Evolutionary conservation across 2,888 invertebrate species (phyloP).

Genomic region (Eurois occulta): DNA sequence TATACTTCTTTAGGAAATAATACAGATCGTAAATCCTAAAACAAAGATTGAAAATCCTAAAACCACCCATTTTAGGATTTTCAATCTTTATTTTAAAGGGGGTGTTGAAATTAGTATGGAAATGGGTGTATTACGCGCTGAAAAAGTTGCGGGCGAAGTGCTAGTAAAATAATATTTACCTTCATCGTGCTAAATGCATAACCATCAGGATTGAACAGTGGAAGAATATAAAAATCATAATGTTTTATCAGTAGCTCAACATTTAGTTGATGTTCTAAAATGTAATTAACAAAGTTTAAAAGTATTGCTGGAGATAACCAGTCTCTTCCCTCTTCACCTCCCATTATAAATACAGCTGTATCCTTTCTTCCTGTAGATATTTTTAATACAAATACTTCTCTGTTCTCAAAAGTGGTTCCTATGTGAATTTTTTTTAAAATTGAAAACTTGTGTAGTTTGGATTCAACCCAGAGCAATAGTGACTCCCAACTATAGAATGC

Average conservation of each 20-base stretch:
- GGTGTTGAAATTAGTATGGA: background rate
- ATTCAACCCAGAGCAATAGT: constrained; percentile 73
- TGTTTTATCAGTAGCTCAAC: constrained; percentile 66
- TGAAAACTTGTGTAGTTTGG: constrained; percentile 64
- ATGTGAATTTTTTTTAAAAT: constrained; percentile 74
- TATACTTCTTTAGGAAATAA: no score
- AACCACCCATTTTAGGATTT: no score
- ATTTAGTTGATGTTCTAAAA: constrained; percentile 68
- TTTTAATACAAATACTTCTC: constrained; percentile 79
- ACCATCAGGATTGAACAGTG: constrained; percentile 86
- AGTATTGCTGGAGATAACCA: constrained; percentile 82
- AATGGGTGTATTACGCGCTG: background rate
- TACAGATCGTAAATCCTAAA: no score
- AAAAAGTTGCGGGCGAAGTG: background rate
- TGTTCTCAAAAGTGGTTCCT: constrained; percentile 77
- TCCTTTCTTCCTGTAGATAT: constrained; percentile 71
- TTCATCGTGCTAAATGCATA: constrained; percentile 77
- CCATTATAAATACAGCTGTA: constrained; percentile 79
- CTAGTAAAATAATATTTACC: constrained; percentile 67
- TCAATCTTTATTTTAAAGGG: background rate
- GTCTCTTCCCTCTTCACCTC: constrained; percentile 84
- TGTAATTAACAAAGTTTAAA: constrained; percentile 73
- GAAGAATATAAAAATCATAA: constrained; percentile 83
- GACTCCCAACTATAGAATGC: constrained; percentile 71
- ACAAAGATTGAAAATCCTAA: no score